phyloP scores from a whole-genome alignment of 2,888 invertebrate genomes.

The Drosophila longiperda region DNA sequence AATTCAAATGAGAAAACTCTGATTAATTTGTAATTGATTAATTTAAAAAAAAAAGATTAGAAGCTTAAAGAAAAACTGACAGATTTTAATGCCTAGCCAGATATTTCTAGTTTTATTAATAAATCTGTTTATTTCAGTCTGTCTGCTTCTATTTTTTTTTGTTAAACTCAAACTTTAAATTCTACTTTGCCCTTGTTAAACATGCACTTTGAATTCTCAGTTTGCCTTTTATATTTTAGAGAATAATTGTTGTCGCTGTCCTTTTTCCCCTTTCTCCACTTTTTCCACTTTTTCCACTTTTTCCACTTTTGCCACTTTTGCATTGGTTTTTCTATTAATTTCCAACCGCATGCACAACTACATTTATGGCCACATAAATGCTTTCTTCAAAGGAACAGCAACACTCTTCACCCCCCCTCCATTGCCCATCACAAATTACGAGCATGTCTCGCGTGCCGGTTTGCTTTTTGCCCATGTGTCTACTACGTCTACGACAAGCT shows the following conservation, averaged over 20 bases:
- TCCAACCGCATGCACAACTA: constrained; percentile 58
- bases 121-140: neutral
- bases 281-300: constrained; percentile 8
- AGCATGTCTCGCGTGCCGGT: constrained; percentile 64
- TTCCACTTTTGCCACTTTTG: constrained; percentile 8
- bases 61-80: too few relatives aligned
- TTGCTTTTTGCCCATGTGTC: constrained; percentile 55
- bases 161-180: neutral
- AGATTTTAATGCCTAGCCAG: too few relatives aligned
- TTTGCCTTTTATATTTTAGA: constrained; percentile 19
- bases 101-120: too few relatives aligned
- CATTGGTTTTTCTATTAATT: constrained; percentile 53
- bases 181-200: neutral
- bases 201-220: neutral
- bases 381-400: constrained; percentile 36
- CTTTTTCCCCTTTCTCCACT: constrained; percentile 13
- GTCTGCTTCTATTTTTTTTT: neutral
- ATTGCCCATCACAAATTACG: constrained; percentile 50
- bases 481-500: constrained; percentile 74
- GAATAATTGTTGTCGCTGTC: constrained; percentile 33
- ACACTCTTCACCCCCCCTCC: neutral
- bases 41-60: neutral
- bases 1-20: neutral
- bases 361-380: constrained; percentile 26
- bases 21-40: neutral